These are phyloP conservation scores for Notolabrus celidotus DNA, from an alignment of 2,797 vertebrate genomes.

Conservation along the genomic window DNA sequence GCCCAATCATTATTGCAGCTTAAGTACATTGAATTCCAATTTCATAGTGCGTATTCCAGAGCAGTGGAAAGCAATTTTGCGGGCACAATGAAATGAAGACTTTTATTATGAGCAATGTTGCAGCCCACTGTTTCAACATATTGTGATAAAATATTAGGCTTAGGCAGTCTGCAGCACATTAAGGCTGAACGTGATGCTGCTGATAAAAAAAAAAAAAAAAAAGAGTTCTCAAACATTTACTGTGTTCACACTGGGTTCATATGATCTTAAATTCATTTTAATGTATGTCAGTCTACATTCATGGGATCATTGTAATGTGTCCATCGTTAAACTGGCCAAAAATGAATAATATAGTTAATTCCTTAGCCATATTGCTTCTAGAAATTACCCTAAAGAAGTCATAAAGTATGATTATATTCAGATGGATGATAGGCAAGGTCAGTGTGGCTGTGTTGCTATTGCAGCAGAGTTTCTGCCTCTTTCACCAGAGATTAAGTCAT, in stretches of 20 bases:
- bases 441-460: conserved; percentile 3
- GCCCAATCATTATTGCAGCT: conserved; percentile 73
- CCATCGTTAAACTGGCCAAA: background rate
- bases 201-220: conserved; percentile 64
- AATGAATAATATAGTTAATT: conserved; percentile 12
- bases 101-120: conserved; percentile 73
- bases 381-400: conserved; percentile 6
- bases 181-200: conserved; percentile 45
- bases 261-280: conserved; percentile 14
- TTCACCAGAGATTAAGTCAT: conserved; percentile 32
- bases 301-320: conserved; percentile 4
- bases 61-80: conserved; percentile 77
- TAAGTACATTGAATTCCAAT: conserved; percentile 80
- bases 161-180: conserved; percentile 34
- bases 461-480: conserved; percentile 1
- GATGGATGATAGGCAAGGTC: conserved; percentile 29
- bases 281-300: conserved; percentile 6
- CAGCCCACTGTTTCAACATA: conserved; percentile 71
- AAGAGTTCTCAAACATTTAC: conserved; percentile 15
- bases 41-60: conserved; percentile 70
- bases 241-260: conserved; percentile 19
- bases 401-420: background rate
- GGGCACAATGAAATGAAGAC: conserved; percentile 75
- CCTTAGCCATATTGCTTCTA: background rate
- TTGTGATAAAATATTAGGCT: conserved; percentile 72